Conservation (phyloP, 2,888 invertebrate species). For the Mesoligia furuncula region DNA sequence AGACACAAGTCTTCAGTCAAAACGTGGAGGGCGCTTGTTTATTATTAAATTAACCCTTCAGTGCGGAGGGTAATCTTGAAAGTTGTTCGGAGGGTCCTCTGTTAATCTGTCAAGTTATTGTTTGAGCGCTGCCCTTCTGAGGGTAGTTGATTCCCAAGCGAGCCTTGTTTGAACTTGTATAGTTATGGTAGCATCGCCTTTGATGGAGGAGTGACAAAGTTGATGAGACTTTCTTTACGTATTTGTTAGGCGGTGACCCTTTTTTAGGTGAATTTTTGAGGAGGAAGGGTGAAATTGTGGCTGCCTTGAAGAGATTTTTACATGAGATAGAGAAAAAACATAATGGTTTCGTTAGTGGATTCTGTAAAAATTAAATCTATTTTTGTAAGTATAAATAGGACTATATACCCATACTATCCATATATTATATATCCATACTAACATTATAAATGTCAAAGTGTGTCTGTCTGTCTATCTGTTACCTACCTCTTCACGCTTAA, state of each 20-base stretch:
- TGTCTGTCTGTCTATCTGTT: too few species aligned
- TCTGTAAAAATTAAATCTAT: background rate
- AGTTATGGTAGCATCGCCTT: slow-evolving; percentile 43
- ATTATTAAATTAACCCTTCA: slow-evolving; percentile 72
- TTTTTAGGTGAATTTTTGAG: slow-evolving; percentile 3
- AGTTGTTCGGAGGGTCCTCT: slow-evolving; percentile 65
- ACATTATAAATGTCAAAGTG: too few species aligned
- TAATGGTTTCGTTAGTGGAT: background rate
- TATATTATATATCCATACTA: too few species aligned
- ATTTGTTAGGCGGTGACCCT: slow-evolving; percentile 6
- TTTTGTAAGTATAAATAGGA: too few species aligned
- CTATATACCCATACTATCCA: too few species aligned
- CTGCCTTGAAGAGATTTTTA: background rate
- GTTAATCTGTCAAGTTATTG: slow-evolving; percentile 75
- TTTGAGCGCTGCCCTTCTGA: slow-evolving; percentile 61
- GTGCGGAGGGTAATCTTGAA: slow-evolving; percentile 68
- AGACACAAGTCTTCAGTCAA: slow-evolving; percentile 26
- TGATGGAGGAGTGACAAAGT: slow-evolving; percentile 41
- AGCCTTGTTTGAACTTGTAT: slow-evolving; percentile 36
- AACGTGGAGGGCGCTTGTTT: slow-evolving; percentile 68
- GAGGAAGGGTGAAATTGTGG: background rate
- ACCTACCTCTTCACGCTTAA: too few species aligned
- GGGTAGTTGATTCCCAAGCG: slow-evolving; percentile 37
- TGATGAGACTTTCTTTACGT: slow-evolving; percentile 21
- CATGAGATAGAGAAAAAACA: background rate